A percentile compares a stretch with the other conserved stretches of the same genome.
These are phyloP conservation scores for Ameiurus melas DNA, from an alignment of 2,113 vertebrate genomes.

Conservation along the genomic window DNA sequence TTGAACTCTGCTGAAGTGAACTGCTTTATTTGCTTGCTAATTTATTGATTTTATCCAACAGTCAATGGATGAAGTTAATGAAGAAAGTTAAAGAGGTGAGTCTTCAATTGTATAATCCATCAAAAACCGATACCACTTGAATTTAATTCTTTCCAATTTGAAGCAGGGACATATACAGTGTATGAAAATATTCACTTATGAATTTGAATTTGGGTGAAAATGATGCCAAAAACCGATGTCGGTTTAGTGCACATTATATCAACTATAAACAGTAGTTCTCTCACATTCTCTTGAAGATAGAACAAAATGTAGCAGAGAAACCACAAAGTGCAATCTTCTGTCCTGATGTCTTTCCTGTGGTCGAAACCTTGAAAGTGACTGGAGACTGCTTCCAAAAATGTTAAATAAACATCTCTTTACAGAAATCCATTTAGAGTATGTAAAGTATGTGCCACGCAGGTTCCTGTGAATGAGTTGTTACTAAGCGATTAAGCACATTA, in stretches of 20 bases:
- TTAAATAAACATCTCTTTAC: too few species aligned
- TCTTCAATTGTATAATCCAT: not conserved
- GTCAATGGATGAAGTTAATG: constrained; percentile 76
- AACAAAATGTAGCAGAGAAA: not conserved
- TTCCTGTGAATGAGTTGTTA: not conserved
- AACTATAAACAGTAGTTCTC: not conserved
- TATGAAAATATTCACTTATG: not conserved
- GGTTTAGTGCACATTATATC: not conserved
- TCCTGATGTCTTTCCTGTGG: not conserved
- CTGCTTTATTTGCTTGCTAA: not conserved
- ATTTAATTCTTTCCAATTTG: not conserved
- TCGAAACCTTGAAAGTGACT: not conserved
- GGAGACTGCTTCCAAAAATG: too few species aligned
- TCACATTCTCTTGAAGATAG: not conserved
- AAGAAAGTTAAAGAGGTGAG: constrained; percentile 82
- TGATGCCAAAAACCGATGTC: not conserved
- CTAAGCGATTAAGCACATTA: not conserved
- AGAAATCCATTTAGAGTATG: too few species aligned
- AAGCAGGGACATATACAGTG: not conserved
- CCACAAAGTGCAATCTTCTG: not conserved
- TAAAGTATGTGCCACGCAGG: too few species aligned
- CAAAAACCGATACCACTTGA: not conserved
- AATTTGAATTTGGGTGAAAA: not conserved
- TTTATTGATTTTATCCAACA: constrained; percentile 50
- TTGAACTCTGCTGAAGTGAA: not conserved